These are phyloP conservation scores for Orestias chungarensis DNA, from an alignment of 2,797 vertebrate genomes.

Conservation along the genomic window DNA sequence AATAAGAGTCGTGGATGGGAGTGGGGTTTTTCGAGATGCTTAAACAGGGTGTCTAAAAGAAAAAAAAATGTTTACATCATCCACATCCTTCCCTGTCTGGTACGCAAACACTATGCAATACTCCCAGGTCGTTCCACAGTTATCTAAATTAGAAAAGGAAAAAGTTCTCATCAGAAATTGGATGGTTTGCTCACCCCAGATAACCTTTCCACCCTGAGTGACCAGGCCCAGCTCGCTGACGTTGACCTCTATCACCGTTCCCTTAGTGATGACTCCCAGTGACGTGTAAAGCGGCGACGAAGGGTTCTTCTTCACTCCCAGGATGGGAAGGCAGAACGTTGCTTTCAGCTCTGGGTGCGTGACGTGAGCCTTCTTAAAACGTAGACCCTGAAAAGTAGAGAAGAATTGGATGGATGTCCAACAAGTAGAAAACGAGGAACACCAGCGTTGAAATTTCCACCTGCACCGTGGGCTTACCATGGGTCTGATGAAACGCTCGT, in stretches of 20 bases:
- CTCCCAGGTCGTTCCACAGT: background rate
- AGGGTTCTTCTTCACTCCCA: conserved; percentile 98
- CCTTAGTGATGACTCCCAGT: conserved; percentile 97
- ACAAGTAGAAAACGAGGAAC: background rate
- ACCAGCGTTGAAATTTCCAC: background rate
- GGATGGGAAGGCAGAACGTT: conserved; percentile 96
- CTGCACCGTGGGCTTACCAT: conserved; percentile 83
- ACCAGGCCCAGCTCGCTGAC: conserved; percentile 97
- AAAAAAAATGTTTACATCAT: no score
- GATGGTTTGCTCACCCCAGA: conserved; percentile 99
- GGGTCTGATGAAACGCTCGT: conserved; percentile 97
- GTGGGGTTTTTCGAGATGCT: no score
- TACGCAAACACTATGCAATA: no score
- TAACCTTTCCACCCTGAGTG: conserved; percentile 97
- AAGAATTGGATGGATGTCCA: background rate
- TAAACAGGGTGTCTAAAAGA: no score
- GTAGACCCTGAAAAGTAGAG: conserved; percentile 84
- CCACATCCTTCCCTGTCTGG: no score
- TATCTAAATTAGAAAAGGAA: background rate
- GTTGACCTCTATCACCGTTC: conserved; percentile 94
- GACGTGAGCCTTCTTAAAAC: conserved; percentile 98
- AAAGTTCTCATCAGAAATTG: no score
- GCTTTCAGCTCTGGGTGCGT: conserved; percentile 99
- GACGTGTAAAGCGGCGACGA: conserved; percentile 96
- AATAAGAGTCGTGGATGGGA: no score